Base-by-base conservation (phyloP, 2,888 invertebrate species). In the Heliconius charithonia region DNA sequence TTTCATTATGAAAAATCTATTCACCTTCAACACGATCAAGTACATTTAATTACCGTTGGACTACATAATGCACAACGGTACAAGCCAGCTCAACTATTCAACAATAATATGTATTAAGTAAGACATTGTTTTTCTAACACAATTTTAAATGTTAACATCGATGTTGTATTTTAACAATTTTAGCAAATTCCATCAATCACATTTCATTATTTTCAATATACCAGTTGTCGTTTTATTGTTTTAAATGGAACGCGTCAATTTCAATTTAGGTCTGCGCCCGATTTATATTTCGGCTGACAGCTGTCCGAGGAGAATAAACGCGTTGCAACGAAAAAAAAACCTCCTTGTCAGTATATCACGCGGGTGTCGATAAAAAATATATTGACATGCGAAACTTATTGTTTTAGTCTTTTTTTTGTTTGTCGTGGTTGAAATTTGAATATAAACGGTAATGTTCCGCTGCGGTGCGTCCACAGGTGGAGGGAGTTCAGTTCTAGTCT, bases 401-500 rank as follows among this genome's bases (percentile, higher is more conserved):
- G 81, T 86, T 85, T 86, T 86, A 86, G 85, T 83, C 79, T 83
- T 80, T 83, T 84, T 82, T 51, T 51, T 51, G 19, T 37, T 37
- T 37, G 37, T 37, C 37, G 82, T 83, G 82, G 86, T 86, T 82
- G 80, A 86, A 90, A 92, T 94, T 93, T 92, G 83, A 93, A 94
- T 93, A 92, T 92, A 93, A 95, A 93, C 94, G 88, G 92, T 94
- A 94, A 89, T 91, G 93, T 94, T 93, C 92, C 93, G 91, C 88
- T 86, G 37, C 85, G 85, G 87, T 92, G 93, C 89, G 84, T 88
- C 83, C 85, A 87, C 63, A 59, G 27, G 56, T 22, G 56, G 79
- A 37, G 78, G 79, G 78, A 45, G 70, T 63, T 41, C 25, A 78
- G 63, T 69, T 56, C 72, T 73, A 59, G 74, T 59, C 63, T 81